Conservation (phyloP, 2,113 vertebrate species). For the Astur gentilis region DNA sequence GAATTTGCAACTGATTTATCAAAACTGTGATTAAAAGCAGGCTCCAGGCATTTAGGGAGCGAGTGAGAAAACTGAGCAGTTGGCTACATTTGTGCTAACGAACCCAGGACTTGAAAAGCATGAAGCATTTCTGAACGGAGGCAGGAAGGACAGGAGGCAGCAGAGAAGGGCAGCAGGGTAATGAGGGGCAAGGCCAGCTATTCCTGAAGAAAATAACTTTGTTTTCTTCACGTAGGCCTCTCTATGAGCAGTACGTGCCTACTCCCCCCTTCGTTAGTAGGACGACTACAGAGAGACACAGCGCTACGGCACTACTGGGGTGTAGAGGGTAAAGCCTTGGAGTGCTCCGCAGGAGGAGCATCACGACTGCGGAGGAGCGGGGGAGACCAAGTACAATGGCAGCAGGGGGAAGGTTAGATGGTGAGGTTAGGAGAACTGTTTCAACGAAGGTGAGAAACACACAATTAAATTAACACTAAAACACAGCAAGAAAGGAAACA, state of each 20-base stretch:
- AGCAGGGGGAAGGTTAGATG: slow-evolving; percentile 82
- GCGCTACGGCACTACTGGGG: not conserved
- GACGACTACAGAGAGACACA: slow-evolving; percentile 30
- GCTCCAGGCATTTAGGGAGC: slow-evolving; percentile 42
- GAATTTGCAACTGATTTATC: slow-evolving; percentile 53
- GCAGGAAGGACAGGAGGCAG: slow-evolving; percentile 62
- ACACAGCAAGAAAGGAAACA: slow-evolving; percentile 70
- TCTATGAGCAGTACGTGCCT: not conserved
- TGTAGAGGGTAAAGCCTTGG: slow-evolving; percentile 92
- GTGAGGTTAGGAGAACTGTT: slow-evolving; percentile 39
- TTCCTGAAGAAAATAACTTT: slow-evolving; percentile 63
- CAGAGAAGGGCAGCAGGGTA: slow-evolving; percentile 59
- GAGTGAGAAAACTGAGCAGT: slow-evolving; percentile 44
- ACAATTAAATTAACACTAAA: slow-evolving; percentile 67
- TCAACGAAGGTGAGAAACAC: slow-evolving; percentile 62
- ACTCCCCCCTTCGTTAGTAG: slow-evolving; percentile 63
- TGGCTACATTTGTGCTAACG: slow-evolving; percentile 73
- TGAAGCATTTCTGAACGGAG: slow-evolving; percentile 78
- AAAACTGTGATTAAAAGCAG: slow-evolving; percentile 50
- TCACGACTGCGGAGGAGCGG: slow-evolving; percentile 48
- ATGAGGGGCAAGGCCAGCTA: slow-evolving; percentile 53
- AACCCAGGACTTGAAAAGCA: slow-evolving; percentile 79
- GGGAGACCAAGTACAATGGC: slow-evolving; percentile 93
- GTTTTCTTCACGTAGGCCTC: slow-evolving; percentile 34
- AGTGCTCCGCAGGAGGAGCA: slow-evolving; percentile 77